These are phyloP conservation scores for Drosophila setifemur DNA, from an alignment of 1,140 invertebrate genomes.

Conservation along the genomic window DNA sequence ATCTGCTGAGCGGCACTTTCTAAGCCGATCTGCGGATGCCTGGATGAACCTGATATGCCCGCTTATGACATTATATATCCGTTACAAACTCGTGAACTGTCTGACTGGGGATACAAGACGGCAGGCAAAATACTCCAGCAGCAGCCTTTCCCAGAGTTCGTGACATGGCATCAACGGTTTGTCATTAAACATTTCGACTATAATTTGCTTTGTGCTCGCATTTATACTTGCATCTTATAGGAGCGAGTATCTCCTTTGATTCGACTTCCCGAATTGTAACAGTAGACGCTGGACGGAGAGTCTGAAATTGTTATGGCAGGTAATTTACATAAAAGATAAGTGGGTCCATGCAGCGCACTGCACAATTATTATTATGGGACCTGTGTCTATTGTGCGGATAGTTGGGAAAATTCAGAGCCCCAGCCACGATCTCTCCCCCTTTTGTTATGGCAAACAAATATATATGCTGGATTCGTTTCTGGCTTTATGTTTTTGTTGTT, in stretches of 20 bases:
- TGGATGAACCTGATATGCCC: constrained; percentile 64
- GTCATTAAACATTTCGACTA: constrained; percentile 82
- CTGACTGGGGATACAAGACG: constrained; percentile 13
- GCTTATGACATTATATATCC: constrained; percentile 55
- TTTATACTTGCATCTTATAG: constrained; percentile 31
- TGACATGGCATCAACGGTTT: constrained; percentile 82
- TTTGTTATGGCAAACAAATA: constrained; percentile 68
- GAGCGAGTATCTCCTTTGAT: constrained; percentile 43
- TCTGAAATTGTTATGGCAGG: constrained; percentile 72
- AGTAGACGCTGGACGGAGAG: constrained; percentile 32
- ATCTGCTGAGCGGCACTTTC: constrained; percentile 12
- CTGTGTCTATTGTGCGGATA: constrained; percentile 60
- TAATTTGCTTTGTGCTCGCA: constrained; percentile 74
- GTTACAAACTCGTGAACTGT: constrained; percentile 78
- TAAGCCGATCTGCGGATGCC: constrained; percentile 1
- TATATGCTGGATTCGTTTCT: constrained; percentile 37
- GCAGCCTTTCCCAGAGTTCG: constrained; percentile 60
- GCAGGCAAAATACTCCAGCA: background rate
- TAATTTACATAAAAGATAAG: constrained; percentile 79
- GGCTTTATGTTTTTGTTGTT: constrained; percentile 6
- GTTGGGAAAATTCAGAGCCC: constrained; percentile 30
- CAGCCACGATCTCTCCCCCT: constrained; percentile 52
- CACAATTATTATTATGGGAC: constrained; percentile 70
- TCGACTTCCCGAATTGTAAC: constrained; percentile 69
- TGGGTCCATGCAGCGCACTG: constrained; percentile 55